Percentiles rank a stretch among this genome's conserved stretches.
phyloP scores from a whole-genome alignment of 2,113 vertebrate species.

The Sclerurus mexicanus region DNA sequence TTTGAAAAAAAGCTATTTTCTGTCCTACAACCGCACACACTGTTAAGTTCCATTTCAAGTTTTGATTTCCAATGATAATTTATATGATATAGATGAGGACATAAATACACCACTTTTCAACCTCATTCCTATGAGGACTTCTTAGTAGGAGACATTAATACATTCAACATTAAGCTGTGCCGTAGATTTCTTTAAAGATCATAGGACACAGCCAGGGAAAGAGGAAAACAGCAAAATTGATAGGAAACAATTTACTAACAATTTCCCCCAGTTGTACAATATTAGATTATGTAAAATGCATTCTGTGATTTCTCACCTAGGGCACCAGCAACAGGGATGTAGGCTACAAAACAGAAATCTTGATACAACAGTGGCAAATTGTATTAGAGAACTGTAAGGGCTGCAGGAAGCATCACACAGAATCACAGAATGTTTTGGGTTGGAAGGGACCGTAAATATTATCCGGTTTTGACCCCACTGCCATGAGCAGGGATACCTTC shows the following conservation, averaged over 20 bases:
- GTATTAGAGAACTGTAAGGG: neutral
- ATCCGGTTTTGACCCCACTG: neutral
- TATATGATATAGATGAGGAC: neutral
- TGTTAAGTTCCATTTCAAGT: neutral
- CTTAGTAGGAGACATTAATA: neutral
- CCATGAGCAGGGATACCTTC: neutral
- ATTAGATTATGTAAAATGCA: neutral
- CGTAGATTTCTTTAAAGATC: neutral
- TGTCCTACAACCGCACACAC: neutral
- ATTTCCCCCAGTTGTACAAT: neutral
- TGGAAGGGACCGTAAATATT: neutral
- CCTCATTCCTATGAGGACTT: neutral
- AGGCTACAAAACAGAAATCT: neutral
- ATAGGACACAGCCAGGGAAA: neutral
- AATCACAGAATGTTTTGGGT: neutral
- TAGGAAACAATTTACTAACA: neutral
- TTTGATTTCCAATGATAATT: neutral
- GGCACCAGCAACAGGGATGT: neutral
- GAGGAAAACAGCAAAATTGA: fast-evolving
- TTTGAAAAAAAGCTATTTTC: neutral
- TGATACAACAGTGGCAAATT: neutral
- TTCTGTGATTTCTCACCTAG: neutral
- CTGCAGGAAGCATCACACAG: neutral
- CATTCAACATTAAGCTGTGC: neutral
- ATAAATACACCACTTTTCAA: neutral